Base-by-base conservation (phyloP, 2,113 vertebrate genomes). In the Strix aluco region DNA sequence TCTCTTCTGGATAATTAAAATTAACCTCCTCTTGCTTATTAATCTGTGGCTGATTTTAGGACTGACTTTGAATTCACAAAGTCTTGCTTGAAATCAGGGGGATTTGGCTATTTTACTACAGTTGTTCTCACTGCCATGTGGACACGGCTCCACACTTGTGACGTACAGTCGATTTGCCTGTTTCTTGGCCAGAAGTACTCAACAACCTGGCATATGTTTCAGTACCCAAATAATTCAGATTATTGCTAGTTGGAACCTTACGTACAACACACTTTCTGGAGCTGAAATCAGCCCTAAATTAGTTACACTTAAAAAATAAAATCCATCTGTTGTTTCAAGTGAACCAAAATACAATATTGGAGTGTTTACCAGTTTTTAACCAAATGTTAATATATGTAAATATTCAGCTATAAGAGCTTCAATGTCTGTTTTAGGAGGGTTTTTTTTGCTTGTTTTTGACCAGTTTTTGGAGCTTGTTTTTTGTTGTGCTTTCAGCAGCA, bases 111-210 rank as follows among this genome's bases (percentile, higher is more conserved):
- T 63, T 86, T 63, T 12, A 4, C 58, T 38, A 2, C n/a, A 30
- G 47, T 42, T 13, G 13, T 54, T 91, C 16, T 34, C 46, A 2
- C 7, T 54, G 57, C 61, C 6, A 0, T 19, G 65, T 20, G 65
- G 73, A 26, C 21, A 1, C 4, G 2, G 32, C 52, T 80, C 58
- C 0, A 0, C 1, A 11, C 40, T 44, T 5, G 5, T 23, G 61
- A 3, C 0, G 11, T 18, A 1, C 7, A 4, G 49, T 4, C 0
- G 12, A 3, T 23, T 47, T 54, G 46, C 20, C 42, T 55, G 10
- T n/a, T 75, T 80, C 67, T 88, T 72, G 47, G 62, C 85, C 82
- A 80, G 40, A 30, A 71, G 54, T 22, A 12, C 29, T 75, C 54
- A 13, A 51, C 26, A 77, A 9, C 72, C 42, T 90, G 69, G 30